Conservation (phyloP, 2,888 invertebrate genomes). For the Tiliacea aurago region DNA sequence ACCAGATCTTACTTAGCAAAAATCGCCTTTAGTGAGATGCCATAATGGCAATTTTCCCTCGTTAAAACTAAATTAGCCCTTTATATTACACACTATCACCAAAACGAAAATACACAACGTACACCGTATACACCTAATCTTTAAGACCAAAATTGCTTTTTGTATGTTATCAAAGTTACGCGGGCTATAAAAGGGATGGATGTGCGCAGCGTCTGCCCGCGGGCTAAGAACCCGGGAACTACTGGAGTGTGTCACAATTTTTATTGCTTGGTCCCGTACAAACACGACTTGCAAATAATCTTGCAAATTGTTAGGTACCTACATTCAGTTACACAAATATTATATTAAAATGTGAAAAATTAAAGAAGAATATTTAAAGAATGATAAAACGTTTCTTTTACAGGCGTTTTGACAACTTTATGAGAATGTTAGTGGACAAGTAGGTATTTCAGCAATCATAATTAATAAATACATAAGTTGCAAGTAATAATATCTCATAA, state of each 20-base stretch:
- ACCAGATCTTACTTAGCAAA: neutral
- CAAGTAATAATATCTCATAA: too few species aligned
- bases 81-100: neutral
- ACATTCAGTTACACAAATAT: conserved; percentile 12
- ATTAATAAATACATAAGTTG: too few species aligned
- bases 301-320: conserved; percentile 7
- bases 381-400: neutral
- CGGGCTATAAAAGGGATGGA: conserved; percentile 49
- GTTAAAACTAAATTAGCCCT: neutral
- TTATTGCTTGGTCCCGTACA: conserved; percentile 43
- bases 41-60: neutral
- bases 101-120: neutral
- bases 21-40: neutral
- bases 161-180: conserved; percentile 47
- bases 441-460: neutral
- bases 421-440: neutral
- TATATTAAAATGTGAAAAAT: neutral
- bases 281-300: conserved; percentile 24
- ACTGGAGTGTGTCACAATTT: conserved; percentile 44
- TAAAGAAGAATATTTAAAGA: neutral
- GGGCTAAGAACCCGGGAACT: conserved; percentile 30
- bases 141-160: conserved; percentile 40
- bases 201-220: conserved; percentile 38
- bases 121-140: neutral
- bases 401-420: neutral